Evolutionary conservation across 2,797 vertebrate species (phyloP).

Genomic region (Chelon auratus): DNA sequence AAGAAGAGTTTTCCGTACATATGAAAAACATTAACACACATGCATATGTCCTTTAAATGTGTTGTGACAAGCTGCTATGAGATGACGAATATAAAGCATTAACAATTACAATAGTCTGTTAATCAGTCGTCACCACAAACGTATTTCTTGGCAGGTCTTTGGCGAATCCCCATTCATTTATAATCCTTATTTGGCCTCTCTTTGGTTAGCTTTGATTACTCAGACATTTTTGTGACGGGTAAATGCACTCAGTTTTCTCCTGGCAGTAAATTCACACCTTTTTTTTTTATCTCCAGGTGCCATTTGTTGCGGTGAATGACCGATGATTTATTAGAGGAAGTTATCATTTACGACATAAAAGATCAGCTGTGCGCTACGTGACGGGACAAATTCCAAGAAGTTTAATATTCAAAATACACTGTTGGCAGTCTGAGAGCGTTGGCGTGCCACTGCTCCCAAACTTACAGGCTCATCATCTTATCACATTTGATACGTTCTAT

Average conservation of each 20-base stretch:
- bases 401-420: slow-evolving; percentile 4
- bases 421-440: slow-evolving; percentile 19
- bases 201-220: too few species aligned
- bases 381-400: neutral
- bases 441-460: neutral
- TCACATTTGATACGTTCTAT: neutral
- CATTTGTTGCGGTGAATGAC: slow-evolving; percentile 37
- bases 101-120: neutral
- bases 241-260: too few species aligned
- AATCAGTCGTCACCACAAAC: neutral
- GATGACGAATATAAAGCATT: neutral
- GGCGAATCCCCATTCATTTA: neutral
- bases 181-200: too few species aligned
- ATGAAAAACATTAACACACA: neutral
- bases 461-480: slow-evolving; percentile 12
- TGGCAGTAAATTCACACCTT: slow-evolving; percentile 1
- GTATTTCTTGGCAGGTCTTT: neutral
- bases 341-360: slow-evolving; percentile 1
- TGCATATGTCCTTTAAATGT: neutral
- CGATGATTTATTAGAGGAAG: slow-evolving; percentile 1
- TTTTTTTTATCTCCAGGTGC: slow-evolving; percentile 8
- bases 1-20: neutral
- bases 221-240: too few species aligned
- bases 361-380: neutral
- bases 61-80: neutral